Evolutionary conservation across 1,140 invertebrate species (phyloP).

Genomic region (Drosophila funebris): DNA sequence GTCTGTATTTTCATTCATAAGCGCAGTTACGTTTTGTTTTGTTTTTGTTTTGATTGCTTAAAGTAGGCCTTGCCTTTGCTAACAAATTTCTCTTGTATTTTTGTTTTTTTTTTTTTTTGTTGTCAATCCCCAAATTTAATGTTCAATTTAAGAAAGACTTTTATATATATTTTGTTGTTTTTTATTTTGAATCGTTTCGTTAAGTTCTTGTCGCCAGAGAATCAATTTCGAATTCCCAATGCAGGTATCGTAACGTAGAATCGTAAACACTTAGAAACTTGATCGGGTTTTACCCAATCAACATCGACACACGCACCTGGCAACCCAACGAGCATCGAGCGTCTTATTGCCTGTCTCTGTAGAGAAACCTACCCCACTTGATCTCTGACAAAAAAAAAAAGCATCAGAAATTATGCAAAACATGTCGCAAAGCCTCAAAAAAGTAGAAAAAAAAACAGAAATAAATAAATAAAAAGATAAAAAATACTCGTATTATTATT

Average conservation of each 20-base stretch:
- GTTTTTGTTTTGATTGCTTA: neutral
- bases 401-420: slow-evolving; percentile 53
- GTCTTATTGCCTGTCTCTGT: no score
- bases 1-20: slow-evolving; percentile 76
- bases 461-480: slow-evolving; percentile 18
- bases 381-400: slow-evolving; percentile 18
- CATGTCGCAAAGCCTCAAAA: slow-evolving; percentile 31
- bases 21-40: slow-evolving; percentile 48
- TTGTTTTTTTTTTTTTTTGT: neutral
- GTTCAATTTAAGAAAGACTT: neutral
- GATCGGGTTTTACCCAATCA: slow-evolving; percentile 38
- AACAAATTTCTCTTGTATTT: neutral
- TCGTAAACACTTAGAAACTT: slow-evolving; percentile 26
- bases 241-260: slow-evolving; percentile 43
- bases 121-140: slow-evolving; percentile 14
- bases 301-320: slow-evolving; percentile 14
- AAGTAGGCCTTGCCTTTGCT: slow-evolving; percentile 38
- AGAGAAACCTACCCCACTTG: slow-evolving; percentile 43
- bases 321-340: no score
- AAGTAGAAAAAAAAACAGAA: slow-evolving; percentile 8
- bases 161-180: neutral
- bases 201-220: neutral
- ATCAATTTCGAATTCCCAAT: slow-evolving; percentile 33
- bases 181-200: neutral
- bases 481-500: slow-evolving; percentile 31